Percentiles rank a stretch among this genome's conserved stretches.
phyloP scores from a whole-genome alignment of 92 coral and sea anemone genomes.

The Paragorgia papillata region DNA sequence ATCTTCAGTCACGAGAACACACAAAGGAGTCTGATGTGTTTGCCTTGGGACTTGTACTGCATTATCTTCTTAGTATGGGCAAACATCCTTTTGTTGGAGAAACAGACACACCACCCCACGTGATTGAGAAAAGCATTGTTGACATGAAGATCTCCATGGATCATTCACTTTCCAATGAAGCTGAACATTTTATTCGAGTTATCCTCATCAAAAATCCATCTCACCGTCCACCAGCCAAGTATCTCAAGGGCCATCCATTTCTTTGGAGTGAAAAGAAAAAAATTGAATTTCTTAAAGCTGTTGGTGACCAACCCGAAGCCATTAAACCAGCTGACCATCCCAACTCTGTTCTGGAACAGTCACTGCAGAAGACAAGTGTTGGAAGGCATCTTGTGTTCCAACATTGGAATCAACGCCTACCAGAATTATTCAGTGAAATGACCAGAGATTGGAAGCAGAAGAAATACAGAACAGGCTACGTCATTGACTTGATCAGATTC shows the following conservation, averaged over 20 bases:
- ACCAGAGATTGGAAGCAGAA: slow-evolving; percentile 35
- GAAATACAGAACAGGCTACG: slow-evolving; percentile 40
- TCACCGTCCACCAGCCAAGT: slow-evolving; percentile 43
- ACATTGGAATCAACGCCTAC: slow-evolving; percentile 42
- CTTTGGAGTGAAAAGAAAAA: slow-evolving; percentile 70
- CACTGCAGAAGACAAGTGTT: slow-evolving; percentile 33
- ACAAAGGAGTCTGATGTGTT: slow-evolving; percentile 61
- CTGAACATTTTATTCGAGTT: slow-evolving; percentile 24
- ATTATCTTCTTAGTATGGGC: slow-evolving; percentile 62
- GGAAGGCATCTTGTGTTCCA: slow-evolving; percentile 4
- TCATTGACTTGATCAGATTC: slow-evolving; percentile 57
- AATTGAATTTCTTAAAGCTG: slow-evolving; percentile 59
- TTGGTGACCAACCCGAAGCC: slow-evolving; percentile 65
- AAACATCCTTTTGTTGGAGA: slow-evolving; percentile 58
- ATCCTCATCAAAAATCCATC: slow-evolving; percentile 36
- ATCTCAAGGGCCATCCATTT: slow-evolving; percentile 46
- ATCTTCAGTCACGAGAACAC: slow-evolving; percentile 38
- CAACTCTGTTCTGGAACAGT: slow-evolving; percentile 1
- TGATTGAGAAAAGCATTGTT: slow-evolving; percentile 50
- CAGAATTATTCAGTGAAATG: slow-evolving; percentile 45
- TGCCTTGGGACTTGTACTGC: slow-evolving; percentile 66
- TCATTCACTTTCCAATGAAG: slow-evolving; percentile 36
- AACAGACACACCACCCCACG: slow-evolving; percentile 43
- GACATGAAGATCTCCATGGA: slow-evolving; percentile 30
- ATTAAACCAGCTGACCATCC: slow-evolving; percentile 33